phyloP scores from a whole-genome alignment of 2,888 invertebrate species.

The Drosophila anomalata region DNA sequence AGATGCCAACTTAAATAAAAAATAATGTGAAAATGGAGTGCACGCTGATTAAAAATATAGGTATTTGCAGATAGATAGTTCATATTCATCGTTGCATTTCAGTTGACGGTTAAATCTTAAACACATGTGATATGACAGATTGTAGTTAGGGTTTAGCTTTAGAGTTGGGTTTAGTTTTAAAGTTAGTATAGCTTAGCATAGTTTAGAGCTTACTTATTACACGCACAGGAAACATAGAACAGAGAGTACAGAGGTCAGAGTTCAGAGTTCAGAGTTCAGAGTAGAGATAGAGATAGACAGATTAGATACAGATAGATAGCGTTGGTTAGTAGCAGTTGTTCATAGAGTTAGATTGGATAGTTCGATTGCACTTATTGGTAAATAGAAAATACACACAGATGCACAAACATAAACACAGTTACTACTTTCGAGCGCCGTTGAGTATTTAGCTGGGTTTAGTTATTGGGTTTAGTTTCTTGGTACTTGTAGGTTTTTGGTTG shows the following conservation, averaged over 20 bases:
- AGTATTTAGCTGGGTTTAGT: conserved; percentile 32
- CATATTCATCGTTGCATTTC: conserved; percentile 40
- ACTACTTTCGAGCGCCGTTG: conserved; percentile 58
- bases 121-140: conserved; percentile 19
- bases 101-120: conserved; percentile 29
- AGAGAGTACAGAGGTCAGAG: conserved; percentile 3
- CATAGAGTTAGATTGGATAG: conserved; percentile 18
- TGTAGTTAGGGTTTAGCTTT: conserved; percentile 41
- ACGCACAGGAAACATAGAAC: conserved; percentile 51
- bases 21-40: conserved; percentile 64
- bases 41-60: conserved; percentile 48
- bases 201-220: conserved; percentile 33
- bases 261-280: conserved; percentile 44
- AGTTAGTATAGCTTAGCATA: conserved; percentile 28
- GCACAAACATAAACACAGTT: conserved; percentile 50
- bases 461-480: conserved; percentile 15
- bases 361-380: conserved; percentile 28
- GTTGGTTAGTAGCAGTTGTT: conserved; percentile 43
- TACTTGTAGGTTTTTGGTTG: conserved; percentile 23
- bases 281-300: conserved; percentile 39
- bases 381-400: conserved; percentile 45
- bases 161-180: conserved; percentile 26
- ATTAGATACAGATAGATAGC: conserved; percentile 45
- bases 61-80: conserved; percentile 27
- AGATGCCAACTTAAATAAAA: conserved; percentile 35